Conservation (phyloP, 2,797 vertebrate genomes). For the Channa striata region DNA sequence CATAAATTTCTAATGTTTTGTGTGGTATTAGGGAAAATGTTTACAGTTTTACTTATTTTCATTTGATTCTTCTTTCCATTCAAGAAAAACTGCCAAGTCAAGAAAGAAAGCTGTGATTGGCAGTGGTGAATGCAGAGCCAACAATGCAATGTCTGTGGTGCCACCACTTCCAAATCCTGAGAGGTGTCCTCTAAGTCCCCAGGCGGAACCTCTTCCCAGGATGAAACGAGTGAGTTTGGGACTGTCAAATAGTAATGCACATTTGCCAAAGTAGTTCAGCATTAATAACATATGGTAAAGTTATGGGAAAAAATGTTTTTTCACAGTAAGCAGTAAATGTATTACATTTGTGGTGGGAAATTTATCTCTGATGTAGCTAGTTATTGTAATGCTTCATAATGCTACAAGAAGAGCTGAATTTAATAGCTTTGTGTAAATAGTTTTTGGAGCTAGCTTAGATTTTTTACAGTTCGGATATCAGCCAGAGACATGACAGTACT, state of each 20-base stretch:
- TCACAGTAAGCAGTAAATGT: neutral
- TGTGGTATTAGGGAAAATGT: neutral
- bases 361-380: neutral
- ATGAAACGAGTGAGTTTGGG: conserved; percentile 83
- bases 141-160: conserved; percentile 60
- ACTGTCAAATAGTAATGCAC: neutral
- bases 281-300: neutral
- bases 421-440: neutral
- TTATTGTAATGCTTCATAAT: too few relatives aligned
- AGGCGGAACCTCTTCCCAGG: conserved; percentile 68
- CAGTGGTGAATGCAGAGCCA: conserved; percentile 68
- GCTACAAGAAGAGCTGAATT: neutral
- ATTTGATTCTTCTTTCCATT: conserved; percentile 60
- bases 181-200: conserved; percentile 47
- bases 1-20: neutral
- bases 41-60: conserved; percentile 3
- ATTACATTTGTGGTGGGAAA: neutral
- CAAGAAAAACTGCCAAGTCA: conserved; percentile 91
- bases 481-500: neutral
- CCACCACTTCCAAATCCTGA: conserved; percentile 64
- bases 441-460: neutral
- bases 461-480: neutral
- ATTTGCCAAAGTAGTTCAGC: neutral
- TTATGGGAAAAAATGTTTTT: neutral
- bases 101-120: conserved; percentile 81